These are phyloP conservation scores for Microchrysa polita DNA, from an alignment of 2,888 invertebrate genomes.

Conservation along the genomic window DNA sequence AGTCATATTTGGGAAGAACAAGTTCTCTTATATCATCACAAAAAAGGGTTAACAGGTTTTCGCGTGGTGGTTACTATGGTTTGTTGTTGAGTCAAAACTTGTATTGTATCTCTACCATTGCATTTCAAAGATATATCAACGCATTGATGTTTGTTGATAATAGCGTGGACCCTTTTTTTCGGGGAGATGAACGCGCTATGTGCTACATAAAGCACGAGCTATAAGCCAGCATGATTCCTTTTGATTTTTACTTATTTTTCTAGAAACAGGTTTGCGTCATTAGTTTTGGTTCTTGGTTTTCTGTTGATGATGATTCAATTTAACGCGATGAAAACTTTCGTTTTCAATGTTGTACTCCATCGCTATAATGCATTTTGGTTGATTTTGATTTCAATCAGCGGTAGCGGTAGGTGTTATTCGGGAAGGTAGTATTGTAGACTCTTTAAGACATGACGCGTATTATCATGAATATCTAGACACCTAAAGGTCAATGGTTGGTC, in stretches of 20 bases:
- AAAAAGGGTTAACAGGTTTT: conserved; percentile 36
- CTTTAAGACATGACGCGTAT: too few relatives aligned
- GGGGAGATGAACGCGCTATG: not conserved
- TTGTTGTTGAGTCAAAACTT: conserved; percentile 9
- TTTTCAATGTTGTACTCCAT: not conserved
- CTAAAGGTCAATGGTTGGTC: too few relatives aligned
- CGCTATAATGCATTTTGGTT: too few relatives aligned
- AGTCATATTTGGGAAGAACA: not conserved
- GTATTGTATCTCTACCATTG: not conserved
- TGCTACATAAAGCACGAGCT: conserved; percentile 17
- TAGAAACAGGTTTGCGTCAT: too few relatives aligned
- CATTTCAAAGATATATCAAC: not conserved
- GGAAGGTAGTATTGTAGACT: too few relatives aligned
- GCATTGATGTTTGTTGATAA: conserved; percentile 8
- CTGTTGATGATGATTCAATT: not conserved
- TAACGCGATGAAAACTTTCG: not conserved
- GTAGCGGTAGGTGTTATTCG: too few relatives aligned
- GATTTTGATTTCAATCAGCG: too few relatives aligned
- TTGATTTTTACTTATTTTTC: not conserved
- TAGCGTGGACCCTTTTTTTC: conserved; percentile 3
- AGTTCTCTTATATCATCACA: not conserved
- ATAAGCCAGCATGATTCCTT: not conserved
- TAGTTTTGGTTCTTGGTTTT: too few relatives aligned
- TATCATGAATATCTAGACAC: too few relatives aligned
- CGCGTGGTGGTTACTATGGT: conserved; percentile 14